Evolutionary conservation across 2,888 invertebrate species (phyloP), one percentile per base, ranked within the genome.

Genomic region (Lamellibrachia columna): DNA sequence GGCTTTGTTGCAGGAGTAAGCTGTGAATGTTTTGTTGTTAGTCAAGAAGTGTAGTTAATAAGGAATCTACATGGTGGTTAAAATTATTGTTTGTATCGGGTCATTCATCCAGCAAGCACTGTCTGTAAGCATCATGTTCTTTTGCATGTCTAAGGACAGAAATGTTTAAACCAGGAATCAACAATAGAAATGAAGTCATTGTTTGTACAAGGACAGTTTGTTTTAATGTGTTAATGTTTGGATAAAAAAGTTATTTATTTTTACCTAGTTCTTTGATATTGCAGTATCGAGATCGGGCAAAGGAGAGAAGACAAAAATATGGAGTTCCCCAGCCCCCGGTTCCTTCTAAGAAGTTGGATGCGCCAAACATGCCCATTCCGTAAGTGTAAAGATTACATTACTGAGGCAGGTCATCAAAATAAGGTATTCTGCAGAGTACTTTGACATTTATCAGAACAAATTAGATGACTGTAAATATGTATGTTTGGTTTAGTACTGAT

Each of bases 211-310:
- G 75, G 75, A 22, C 75, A 15, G 22, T 75, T 75, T 75, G 75
- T 75, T 75, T 75, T 75, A 22, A 75, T 75, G 4, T 75, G 15
- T 75, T 75, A 22, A 75, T 75, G 22, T 75, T 75, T 75, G 22
- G 75, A 75, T 75, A 7, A 90, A 75, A 15, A 40, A 92, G 55
- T 53, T n/a, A 22, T 75, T 55, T 7, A 22, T 75, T 22, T 91
- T 75, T 53, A 90, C 75, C 92, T 92, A 40, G 40, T 40, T 40
- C 40, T 40, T 15, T 91, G 91, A 15, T 53, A 52, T 91, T 91
- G 40, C 95, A 97, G 94, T 99, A 99, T 96, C 97, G 99, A 93
- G 99, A 99, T 96, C 97, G 99, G 90, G 99, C 99, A 0, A 99
- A 99, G 95, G 99, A 99, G 95, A 97, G 99, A 75, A 97, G 99